Evolutionary conservation across 2,888 invertebrate genomes (phyloP).

Genomic region (Arge pagana): DNA sequence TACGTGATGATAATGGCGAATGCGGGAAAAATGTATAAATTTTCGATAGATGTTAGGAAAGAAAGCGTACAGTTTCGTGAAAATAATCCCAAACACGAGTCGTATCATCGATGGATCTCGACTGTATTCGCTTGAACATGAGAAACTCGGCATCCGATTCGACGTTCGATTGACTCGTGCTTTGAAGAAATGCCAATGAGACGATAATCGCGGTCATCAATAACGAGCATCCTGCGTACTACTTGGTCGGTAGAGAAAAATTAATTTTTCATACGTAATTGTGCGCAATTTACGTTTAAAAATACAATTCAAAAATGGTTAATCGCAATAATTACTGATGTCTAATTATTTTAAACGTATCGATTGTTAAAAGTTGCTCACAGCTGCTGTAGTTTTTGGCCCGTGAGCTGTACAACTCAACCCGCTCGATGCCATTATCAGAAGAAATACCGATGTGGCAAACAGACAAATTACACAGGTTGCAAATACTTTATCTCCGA

Average conservation of each 20-base stretch:
- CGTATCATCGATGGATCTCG: not conserved
- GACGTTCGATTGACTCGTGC: constrained; percentile 23
- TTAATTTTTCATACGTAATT: not conserved
- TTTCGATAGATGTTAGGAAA: not conserved
- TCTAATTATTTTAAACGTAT: no score
- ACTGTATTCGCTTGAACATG: constrained; percentile 28
- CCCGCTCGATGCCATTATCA: constrained; percentile 22
- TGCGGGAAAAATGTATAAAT: no score
- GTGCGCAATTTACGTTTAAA: no score
- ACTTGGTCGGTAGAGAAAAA: not conserved
- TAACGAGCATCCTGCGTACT: constrained; percentile 23
- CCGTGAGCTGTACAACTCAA: constrained; percentile 22
- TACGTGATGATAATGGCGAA: not conserved
- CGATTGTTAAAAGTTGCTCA: constrained; percentile 6
- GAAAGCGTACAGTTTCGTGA: constrained; percentile 27
- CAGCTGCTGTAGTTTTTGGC: constrained; percentile 14
- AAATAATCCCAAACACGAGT: constrained; percentile 30
- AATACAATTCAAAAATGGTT: no score
- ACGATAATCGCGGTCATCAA: constrained; percentile 26
- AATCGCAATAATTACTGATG: no score
- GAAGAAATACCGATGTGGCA: constrained; percentile 24
- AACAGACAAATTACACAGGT: constrained; percentile 23
- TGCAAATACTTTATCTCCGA: constrained; percentile 25
- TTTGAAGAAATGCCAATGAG: constrained; percentile 29
- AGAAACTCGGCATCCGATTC: constrained; percentile 20